Base-by-base conservation (phyloP, 2,797 vertebrate genomes). In the Coreius guichenoti region DNA sequence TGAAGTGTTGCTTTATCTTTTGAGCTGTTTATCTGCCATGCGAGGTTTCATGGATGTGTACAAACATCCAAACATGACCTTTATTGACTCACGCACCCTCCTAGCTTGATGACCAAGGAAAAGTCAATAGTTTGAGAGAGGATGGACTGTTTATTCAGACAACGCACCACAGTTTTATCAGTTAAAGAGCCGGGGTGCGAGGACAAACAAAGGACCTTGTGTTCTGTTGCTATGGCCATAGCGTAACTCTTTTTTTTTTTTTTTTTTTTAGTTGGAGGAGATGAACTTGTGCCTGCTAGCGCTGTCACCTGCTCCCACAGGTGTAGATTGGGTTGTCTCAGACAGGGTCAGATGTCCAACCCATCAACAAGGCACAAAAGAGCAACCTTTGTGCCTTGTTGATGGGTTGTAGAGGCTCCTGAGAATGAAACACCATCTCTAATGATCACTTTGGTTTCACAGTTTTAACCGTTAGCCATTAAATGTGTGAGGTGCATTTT, bases 401-500 rank as follows among this genome's bases (percentile, higher is more conserved):
- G 94, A 95, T 90, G 79, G 92, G 92, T 87, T 87, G 91, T 87
- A 91, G 91, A 93, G 91, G 92, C 87, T 92, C 86, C 89, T 88
- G 93, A 92, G 93, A 95, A 94, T 95, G 94, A 95, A 95, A 95
- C 94, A 94, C 94, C 93, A 92, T 92, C 81, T 89, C 54, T 69
- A 73, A 73, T 85, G 83, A 85, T 85, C 54, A 73, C 83, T 85
- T 79, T 84, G 74, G 85, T 91, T 91, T 90, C 90, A 90, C 87
- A 92, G 92, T 91, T 81, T 84, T 83, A 78, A 86, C 86, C n/a
- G 73, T 70, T 51, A 68, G 69, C 70, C 65, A 84, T 91, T 92
- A 91, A 85, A 88, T 87, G 87, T 90, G 90, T 85, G 80, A 83
- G 77, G 68, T 63, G 77, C 76, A 74, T 81, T 56, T 81, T 51